phyloP scores from a whole-genome alignment of 1,140 invertebrate species.

The Pristionchus pacificus region DNA sequence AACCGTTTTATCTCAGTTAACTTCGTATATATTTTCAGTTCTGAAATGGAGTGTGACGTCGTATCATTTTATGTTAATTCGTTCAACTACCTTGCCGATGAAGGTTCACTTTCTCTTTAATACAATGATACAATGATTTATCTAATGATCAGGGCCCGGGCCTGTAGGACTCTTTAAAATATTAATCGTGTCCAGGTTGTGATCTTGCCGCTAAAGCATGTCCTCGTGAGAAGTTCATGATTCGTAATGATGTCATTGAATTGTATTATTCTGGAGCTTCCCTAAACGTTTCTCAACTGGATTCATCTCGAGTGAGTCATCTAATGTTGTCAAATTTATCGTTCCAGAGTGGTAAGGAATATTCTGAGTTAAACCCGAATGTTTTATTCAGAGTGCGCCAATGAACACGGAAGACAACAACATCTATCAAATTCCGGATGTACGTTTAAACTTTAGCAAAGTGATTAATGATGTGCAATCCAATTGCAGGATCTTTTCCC shows the following conservation, averaged over 20 bases:
- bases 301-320: conserved; percentile 15
- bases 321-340: not conserved
- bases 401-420: too few relatives aligned
- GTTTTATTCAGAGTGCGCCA: too few relatives aligned
- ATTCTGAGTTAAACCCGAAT: too few relatives aligned
- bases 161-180: too few relatives aligned
- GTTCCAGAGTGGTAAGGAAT: conserved; percentile 1
- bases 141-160: too few relatives aligned
- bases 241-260: conserved; percentile 48
- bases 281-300: conserved; percentile 34
- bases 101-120: not conserved
- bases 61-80: conserved; percentile 55
- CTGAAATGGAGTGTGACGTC: conserved; percentile 53
- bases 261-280: conserved; percentile 39
- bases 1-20: too few relatives aligned
- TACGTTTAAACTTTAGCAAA: too few relatives aligned
- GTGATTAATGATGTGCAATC: too few relatives aligned
- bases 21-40: too few relatives aligned
- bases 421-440: too few relatives aligned
- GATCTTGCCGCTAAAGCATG: conserved; percentile 47
- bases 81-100: conserved; percentile 46
- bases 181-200: conserved; percentile 35
- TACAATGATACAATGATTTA: too few relatives aligned
- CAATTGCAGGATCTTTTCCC: too few relatives aligned
- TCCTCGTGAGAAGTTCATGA: conserved; percentile 47